Evolutionary conservation across 2,888 invertebrate species (phyloP).

Genomic region (Nipponacmea schrenckii): DNA sequence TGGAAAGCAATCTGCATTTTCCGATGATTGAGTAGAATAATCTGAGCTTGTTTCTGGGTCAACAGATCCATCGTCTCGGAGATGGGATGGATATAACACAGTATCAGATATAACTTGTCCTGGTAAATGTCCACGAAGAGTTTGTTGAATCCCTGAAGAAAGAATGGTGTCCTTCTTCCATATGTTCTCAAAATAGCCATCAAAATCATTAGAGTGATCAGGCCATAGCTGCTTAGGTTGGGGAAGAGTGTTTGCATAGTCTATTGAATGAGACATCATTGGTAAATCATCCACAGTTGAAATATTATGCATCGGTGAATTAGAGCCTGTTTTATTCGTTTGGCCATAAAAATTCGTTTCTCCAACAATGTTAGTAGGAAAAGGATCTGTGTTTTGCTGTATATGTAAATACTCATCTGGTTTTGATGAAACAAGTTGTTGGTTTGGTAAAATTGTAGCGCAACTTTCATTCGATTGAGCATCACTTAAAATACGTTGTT

Average conservation of each 20-base stretch:
- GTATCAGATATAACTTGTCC: neutral
- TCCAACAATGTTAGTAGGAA: no score
- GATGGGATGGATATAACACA: neutral
- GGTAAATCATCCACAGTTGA: no score
- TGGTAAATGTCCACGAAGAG: conserved; percentile 25
- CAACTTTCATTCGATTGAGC: no score
- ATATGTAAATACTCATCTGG: no score
- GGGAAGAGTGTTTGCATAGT: neutral
- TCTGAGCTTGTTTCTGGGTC: neutral
- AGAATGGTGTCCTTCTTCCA: conserved; percentile 11
- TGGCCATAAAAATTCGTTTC: no score
- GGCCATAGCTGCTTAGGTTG: neutral
- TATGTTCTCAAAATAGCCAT: neutral
- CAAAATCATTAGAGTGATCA: neutral
- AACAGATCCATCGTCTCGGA: neutral
- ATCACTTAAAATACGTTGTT: no score
- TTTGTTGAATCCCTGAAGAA: neutral
- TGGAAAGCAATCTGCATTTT: conserved; percentile 25
- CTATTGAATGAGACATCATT: no score
- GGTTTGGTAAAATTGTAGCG: no score
- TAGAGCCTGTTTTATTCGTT: no score
- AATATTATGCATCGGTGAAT: no score
- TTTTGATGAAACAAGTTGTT: no score
- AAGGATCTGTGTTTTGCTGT: no score
- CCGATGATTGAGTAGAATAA: conserved; percentile 2